Base-by-base conservation (phyloP, 2,888 invertebrate species). In the Sphaeridia pumilis region DNA sequence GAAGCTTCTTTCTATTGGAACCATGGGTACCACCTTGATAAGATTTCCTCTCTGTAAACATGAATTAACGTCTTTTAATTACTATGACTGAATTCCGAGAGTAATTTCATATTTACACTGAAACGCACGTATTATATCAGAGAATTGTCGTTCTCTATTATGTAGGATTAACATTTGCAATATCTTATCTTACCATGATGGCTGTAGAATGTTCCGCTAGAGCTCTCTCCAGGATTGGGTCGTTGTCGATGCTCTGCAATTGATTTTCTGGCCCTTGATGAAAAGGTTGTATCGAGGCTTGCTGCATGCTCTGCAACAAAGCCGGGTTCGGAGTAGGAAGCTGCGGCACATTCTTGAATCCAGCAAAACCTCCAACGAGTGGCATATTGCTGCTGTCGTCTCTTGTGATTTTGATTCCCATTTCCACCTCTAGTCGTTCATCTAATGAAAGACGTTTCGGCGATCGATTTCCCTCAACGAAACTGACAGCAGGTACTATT, bases 381-480 rank as follows among this genome's bases (percentile, higher is more conserved):
- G 46, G 20, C 35, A 4, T 7, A 36, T 54, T 59, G 12, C n/a
- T n/a, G n/a, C n/a, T n/a, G n/a, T n/a, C n/a, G n/a, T n/a, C n/a
- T n/a, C n/a, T n/a, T n/a, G n/a, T n/a, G n/a, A n/a, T n/a, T n/a
- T 56, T 58, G 34, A 65, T 62, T 4, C 79, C 79, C 60, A 79
- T 68, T 57, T 78, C 79, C 52, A 76, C 70, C 66, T 76, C 77
- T 54, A 80, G 72, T 66, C 79, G 70, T 59, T 78, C 78, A 56
- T 80, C 79, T 7, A 80, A 69, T 1, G 79, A 76, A 14, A 77
- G 68, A 49, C 79, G 70, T 66, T 76, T 77, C 0, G 78, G 78
- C 1, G 78, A 38, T 17, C 38, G 5, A 5, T 17, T 38, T 5
- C 38, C 38, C 7, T 5, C 20, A 34, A 10, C 5, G 21, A 42